Conservation (phyloP, 2,888 invertebrate species). For the Meghimatium bilineatum region DNA sequence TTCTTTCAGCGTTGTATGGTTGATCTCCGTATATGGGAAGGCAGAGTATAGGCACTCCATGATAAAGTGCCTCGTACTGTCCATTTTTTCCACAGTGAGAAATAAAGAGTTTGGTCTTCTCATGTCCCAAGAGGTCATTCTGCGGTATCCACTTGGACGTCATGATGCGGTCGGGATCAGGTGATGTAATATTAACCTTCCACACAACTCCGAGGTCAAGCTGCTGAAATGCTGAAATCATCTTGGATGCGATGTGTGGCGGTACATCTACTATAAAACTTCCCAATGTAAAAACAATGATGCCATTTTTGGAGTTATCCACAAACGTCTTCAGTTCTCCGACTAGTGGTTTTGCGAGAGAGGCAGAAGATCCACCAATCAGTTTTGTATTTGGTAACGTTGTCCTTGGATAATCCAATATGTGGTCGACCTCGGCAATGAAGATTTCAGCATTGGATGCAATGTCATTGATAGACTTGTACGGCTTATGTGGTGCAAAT, state of each 20-base stretch:
- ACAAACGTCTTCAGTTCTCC: conserved; percentile 51
- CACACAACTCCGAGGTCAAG: conserved; percentile 51
- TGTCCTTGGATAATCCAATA: conserved; percentile 56
- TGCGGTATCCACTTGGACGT: conserved; percentile 60
- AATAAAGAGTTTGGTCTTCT: conserved; percentile 57
- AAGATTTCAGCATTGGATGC: conserved; percentile 44
- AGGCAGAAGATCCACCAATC: conserved; percentile 57
- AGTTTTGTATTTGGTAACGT: conserved; percentile 55
- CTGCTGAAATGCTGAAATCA: conserved; percentile 45
- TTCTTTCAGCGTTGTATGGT: conserved; percentile 47
- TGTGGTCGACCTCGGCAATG: conserved; percentile 55
- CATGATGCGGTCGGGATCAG: conserved; percentile 48
- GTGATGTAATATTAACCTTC: conserved; percentile 46
- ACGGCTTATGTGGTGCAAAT: conserved; percentile 53
- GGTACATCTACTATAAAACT: conserved; percentile 47
- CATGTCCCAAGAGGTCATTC: conserved; percentile 61
- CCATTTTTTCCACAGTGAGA: conserved; percentile 64
- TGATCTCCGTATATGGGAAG: conserved; percentile 59
- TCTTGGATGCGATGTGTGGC: conserved; percentile 43
- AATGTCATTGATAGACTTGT: conserved; percentile 44
- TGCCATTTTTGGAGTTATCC: conserved; percentile 46
- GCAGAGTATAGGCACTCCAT: conserved; percentile 63
- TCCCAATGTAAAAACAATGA: conserved; percentile 58
- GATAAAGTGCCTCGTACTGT: conserved; percentile 63
- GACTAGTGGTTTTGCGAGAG: conserved; percentile 52